Conservation (phyloP, 1,140 invertebrate species). For the Drosophila nigrodunni region DNA sequence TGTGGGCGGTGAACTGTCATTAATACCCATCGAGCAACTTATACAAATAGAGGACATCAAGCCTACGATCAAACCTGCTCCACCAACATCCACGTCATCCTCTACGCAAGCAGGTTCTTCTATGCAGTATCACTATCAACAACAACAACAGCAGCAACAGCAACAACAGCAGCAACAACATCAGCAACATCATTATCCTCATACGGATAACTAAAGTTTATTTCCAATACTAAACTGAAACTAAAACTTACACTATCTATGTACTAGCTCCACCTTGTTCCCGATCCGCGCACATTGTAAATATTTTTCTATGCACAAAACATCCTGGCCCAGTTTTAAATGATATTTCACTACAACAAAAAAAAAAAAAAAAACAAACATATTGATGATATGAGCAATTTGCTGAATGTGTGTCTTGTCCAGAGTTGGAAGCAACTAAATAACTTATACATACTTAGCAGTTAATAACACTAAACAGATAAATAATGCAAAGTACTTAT, state of each 20-base stretch:
- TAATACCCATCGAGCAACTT: conserved; percentile 91
- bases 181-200: conserved; percentile 49
- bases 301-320: conserved; percentile 71
- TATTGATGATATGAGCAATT: conserved; percentile 72
- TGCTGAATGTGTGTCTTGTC: conserved; percentile 81
- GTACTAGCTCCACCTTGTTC: conserved; percentile 2
- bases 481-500: conserved; percentile 22
- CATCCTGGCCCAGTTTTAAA: conserved; percentile 52
- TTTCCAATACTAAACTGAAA: background rate
- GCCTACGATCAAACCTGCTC: conserved; percentile 56
- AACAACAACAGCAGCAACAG: conserved; percentile 34
- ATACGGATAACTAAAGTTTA: conserved; percentile 62
- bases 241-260: conserved; percentile 1
- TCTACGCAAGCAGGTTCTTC: conserved; percentile 59
- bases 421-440: conserved; percentile 74
- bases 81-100: conserved; percentile 53
- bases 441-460: conserved; percentile 45
- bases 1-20: conserved; percentile 90
- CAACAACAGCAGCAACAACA: background rate
- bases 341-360: conserved; percentile 20
- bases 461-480: conserved; percentile 28
- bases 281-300: conserved; percentile 59
- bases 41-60: conserved; percentile 89
- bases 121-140: conserved; percentile 48
- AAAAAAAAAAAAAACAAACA: conserved; percentile 1